Evolutionary conservation across 2,113 vertebrate species (phyloP).

Genomic region (Sturnira hondurensis): DNA sequence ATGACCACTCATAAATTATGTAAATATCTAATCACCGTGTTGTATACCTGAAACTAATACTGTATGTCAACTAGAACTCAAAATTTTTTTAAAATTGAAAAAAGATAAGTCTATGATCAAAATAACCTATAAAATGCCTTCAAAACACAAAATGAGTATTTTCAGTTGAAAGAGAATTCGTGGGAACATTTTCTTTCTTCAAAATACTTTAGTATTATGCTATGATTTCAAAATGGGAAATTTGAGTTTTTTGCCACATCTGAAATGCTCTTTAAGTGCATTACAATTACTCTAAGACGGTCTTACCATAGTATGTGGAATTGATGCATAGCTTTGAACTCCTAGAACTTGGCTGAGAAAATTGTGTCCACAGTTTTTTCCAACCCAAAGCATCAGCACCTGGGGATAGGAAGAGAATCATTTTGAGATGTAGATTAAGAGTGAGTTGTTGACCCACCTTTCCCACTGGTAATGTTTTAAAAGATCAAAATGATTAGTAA

Average conservation of each 20-base stretch:
- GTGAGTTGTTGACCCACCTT: not conserved
- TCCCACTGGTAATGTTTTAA: not conserved
- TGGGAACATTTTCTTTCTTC: not conserved
- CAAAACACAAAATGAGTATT: not conserved
- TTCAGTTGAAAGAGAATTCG: not conserved
- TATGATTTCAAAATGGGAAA: slow-evolving; percentile 16
- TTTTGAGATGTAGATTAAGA: not conserved
- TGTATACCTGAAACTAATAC: not conserved
- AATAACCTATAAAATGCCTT: not conserved
- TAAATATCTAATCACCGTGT: not conserved
- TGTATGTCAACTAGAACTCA: not conserved
- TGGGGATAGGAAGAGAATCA: slow-evolving; percentile 59
- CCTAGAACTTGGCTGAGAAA: slow-evolving; percentile 93
- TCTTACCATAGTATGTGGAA: slow-evolving; percentile 91
- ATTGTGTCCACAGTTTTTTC: slow-evolving; percentile 88
- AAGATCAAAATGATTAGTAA: not conserved
- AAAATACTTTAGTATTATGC: not conserved
- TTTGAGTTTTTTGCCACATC: not conserved
- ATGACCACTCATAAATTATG: not conserved
- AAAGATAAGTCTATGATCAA: not conserved
- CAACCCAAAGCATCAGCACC: slow-evolving; percentile 94
- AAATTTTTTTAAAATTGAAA: not conserved
- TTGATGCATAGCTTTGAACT: slow-evolving; percentile 86
- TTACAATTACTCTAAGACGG: not conserved
- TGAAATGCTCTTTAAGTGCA: slow-evolving; percentile 3